Conservation (phyloP, 92 coral and sea anemone genomes). For the Phenganax stokvisi region DNA sequence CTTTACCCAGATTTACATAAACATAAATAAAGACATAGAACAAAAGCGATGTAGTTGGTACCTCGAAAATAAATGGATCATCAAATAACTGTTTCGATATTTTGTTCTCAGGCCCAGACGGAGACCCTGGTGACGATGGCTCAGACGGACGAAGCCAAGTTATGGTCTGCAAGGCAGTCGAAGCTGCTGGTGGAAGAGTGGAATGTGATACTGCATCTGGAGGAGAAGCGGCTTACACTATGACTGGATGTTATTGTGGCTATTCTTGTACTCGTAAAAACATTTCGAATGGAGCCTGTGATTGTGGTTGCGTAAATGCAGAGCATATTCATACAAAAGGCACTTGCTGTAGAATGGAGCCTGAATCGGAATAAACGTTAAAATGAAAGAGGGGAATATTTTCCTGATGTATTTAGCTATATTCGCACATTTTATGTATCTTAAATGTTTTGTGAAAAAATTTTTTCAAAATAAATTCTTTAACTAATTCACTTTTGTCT, state of each 20-base stretch:
- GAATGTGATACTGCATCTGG: background rate
- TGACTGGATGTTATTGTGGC: slow-evolving; percentile 29
- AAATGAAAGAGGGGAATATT: background rate
- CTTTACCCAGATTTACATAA: no score
- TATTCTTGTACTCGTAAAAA: slow-evolving; percentile 15
- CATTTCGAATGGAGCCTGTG: background rate
- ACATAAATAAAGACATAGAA: no score
- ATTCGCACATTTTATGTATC: slow-evolving; percentile 21
- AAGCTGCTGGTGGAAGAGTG: slow-evolving; percentile 1
- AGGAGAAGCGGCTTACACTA: background rate
- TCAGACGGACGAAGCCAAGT: background rate
- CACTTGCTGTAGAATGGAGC: slow-evolving; percentile 18
- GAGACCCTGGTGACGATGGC: slow-evolving; percentile 26
- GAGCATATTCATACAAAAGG: slow-evolving; percentile 15
- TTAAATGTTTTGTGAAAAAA: slow-evolving; percentile 22
- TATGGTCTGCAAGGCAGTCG: slow-evolving; percentile 6
- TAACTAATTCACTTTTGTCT: background rate
- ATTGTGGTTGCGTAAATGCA: background rate
- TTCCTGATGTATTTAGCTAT: slow-evolving; percentile 20
- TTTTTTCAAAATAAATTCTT: slow-evolving; percentile 24
- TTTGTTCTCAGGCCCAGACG: background rate
- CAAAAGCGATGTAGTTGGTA: no score
- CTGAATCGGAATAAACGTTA: background rate
- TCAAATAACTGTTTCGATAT: background rate
- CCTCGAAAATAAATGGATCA: background rate